Evolutionary conservation across 1,140 invertebrate genomes (phyloP), one percentile per base, ranked within the genome.

Genomic region (Temnothorax nylanderi): DNA sequence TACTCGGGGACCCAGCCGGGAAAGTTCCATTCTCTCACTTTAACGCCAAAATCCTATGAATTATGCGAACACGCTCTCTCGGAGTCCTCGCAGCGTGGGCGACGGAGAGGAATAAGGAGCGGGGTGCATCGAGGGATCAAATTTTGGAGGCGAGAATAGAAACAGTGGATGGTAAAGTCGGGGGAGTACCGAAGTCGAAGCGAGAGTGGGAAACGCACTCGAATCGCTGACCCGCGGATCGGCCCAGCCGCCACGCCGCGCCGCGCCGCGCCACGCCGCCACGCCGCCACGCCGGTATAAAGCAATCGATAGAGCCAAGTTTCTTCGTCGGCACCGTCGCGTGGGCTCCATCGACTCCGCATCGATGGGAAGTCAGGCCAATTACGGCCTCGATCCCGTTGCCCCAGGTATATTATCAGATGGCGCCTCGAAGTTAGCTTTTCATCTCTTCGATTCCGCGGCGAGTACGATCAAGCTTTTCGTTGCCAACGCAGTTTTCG

Each of bases 371-470:
- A 85, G 58, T 74, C 89, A 54, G 86, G 32, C 87, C 92, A 92
- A 93, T 93, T 92, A 92, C 78, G 69, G 51, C 65, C 65, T 69
- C 71, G 84, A 89, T 90, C 87, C 58, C 78, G 87, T 86, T 75
- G 74, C 62, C 74, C 44, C 85, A 51, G 72, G 67, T 91, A 78
- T 88, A 90, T 89, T 89, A 92, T 92, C 91, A 92, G 86, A 90
- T 84, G 87, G 74, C 74, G 77, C 71, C 76, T 41, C 76, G 62
- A 91, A 92, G 89, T 93, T 91, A 86, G 86, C 88, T 90, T 91
- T 92, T 89, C 92, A 92, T 91, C 88, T 92, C 65, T 51, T 81
- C 72, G 77, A 91, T 87, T 87, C 80, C 86, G 75, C 85, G 84
- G 75, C 84, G 37, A 67, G 26, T 84, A 82, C 76, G 85, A 86